Base-by-base conservation (phyloP, 1,140 invertebrate genomes). In the Aradophagus sp. region DNA sequence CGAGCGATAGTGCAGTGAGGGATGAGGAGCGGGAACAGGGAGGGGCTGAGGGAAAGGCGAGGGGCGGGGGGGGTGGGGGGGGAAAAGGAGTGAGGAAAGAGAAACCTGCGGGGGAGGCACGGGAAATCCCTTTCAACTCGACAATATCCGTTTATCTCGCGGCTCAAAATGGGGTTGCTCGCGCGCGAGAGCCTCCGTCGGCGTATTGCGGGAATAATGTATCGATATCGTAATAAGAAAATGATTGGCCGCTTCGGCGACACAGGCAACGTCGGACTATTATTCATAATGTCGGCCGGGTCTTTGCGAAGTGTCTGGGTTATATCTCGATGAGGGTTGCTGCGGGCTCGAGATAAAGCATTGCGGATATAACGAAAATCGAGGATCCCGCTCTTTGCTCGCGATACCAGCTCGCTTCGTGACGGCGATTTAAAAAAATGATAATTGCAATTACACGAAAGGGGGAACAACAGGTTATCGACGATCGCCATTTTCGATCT, bases 181-280 rank as follows among this genome's bases (percentile, higher is more conserved):
- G 31, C 29, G 42, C 47, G 27, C 53, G 53, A 34, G 53, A 56
- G 31, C 29, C 41, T 56, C 70, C 58, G 11, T 41, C 56, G 61
- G 50, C 53, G 55, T 71, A 76, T 78, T 75, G 80, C 72, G 70
- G 61, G 77, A 75, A 76, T 82, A 82, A 84, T 78, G 81, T 84
- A 84, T 84, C 79, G 81, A 83, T 82, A 81, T 79, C 75, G 79
- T 81, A 83, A 84, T 83, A 84, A 84, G 80, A 77, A 75, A 83
- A 83, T 79, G 82, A 84, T 84, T 83, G 82, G 81, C 77, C 78
- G 73, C 69, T 75, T 77, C 77, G 67, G 68, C 73, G 78, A 77
- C 63, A 77, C 74, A 70, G 38, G 62, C 61, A 65, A 65, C 55
- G 65, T 31, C 45, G 29, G 48, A 58, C 78, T 73, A 78, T 80